Evolutionary conservation across 2,888 invertebrate species (phyloP).

Genomic region (Ormia ochracea): DNA sequence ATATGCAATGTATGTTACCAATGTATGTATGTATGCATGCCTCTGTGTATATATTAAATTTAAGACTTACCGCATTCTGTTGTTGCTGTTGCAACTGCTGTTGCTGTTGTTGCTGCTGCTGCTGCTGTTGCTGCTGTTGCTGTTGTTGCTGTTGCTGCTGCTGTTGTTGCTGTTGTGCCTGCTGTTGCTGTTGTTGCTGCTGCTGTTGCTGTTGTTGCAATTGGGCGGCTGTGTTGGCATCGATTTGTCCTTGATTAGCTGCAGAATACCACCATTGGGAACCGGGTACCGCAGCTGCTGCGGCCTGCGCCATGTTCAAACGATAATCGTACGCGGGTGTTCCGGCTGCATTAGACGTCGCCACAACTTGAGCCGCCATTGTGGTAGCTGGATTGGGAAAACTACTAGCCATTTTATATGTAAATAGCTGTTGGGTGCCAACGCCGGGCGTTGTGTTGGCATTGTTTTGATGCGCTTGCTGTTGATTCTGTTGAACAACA

Average conservation of each 20-base stretch:
- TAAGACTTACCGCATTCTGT: slow-evolving; percentile 71
- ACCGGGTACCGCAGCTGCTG: slow-evolving; percentile 78
- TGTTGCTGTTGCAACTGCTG: slow-evolving; percentile 73
- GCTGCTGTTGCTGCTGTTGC: slow-evolving; percentile 79
- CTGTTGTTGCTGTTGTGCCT: slow-evolving; percentile 75
- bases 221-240: slow-evolving; percentile 81
- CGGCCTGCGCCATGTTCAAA: slow-evolving; percentile 80
- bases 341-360: slow-evolving; percentile 79
- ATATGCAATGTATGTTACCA: too few species aligned
- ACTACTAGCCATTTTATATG: slow-evolving; percentile 91
- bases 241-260: slow-evolving; percentile 78
- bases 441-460: slow-evolving; percentile 80
- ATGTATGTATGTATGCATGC: too few species aligned
- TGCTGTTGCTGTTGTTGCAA: slow-evolving; percentile 78
- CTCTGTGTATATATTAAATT: too few species aligned
- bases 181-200: slow-evolving; percentile 78
- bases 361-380: slow-evolving; percentile 81
- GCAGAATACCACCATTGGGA: slow-evolving; percentile 88
- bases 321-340: slow-evolving; percentile 86
- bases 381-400: slow-evolving; percentile 85
- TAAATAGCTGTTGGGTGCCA: slow-evolving; percentile 85
- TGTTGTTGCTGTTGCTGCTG: slow-evolving; percentile 77
- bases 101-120: slow-evolving; percentile 76
- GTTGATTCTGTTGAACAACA: slow-evolving; percentile 78
- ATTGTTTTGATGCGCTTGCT: slow-evolving; percentile 79